Evolutionary conservation across 2,113 vertebrate genomes (phyloP).

Genomic region (Pardalotus punctatus): DNA sequence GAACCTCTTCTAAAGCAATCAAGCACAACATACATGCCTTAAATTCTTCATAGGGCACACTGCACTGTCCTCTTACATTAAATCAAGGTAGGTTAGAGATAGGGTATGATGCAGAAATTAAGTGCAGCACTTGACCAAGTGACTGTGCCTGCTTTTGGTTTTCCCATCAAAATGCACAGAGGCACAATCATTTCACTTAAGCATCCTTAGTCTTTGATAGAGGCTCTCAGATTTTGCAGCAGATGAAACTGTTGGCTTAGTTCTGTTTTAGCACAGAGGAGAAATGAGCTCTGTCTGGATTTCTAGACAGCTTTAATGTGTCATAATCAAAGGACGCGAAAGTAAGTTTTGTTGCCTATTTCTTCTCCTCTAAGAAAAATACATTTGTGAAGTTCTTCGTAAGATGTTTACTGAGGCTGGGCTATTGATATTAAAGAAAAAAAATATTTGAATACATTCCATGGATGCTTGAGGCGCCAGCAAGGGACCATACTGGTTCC

Average conservation of each 20-base stretch:
- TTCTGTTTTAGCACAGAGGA: not conserved
- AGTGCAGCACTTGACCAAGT: not conserved
- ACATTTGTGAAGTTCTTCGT: not conserved
- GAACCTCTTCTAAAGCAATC: not conserved
- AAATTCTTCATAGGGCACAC: not conserved
- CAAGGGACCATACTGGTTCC: not conserved
- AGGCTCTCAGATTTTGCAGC: not conserved
- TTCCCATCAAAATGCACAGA: not conserved
- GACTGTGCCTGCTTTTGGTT: not conserved
- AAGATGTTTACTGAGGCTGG: not conserved
- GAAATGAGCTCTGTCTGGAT: not conserved
- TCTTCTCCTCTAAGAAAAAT: not conserved
- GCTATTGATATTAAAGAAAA: not conserved
- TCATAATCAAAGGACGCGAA: not conserved
- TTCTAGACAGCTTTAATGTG: conserved; percentile 26
- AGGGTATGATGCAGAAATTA: not conserved
- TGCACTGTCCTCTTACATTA: not conserved
- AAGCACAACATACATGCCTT: not conserved
- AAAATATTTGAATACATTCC: conserved; percentile 10
- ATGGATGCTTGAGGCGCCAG: conserved; percentile 5
- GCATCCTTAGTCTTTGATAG: not conserved
- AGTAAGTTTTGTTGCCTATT: not conserved
- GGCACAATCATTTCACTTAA: not conserved
- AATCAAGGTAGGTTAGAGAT: not conserved
- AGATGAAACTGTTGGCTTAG: not conserved